These are phyloP conservation scores for Melopsittacus undulatus DNA, from an alignment of 2,797 vertebrate species.

Conservation along the genomic window DNA sequence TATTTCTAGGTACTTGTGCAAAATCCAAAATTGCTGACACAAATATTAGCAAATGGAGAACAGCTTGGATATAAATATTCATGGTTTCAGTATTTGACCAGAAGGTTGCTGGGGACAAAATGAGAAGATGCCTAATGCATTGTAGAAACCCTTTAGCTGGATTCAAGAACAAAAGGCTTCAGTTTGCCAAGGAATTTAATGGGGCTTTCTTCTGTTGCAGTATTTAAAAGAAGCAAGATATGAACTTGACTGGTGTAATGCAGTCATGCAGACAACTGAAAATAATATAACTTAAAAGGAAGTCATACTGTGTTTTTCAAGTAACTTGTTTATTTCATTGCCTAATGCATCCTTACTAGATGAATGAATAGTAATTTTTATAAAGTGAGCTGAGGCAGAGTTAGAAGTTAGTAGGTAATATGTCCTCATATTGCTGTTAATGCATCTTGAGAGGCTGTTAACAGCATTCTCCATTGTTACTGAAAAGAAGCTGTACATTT, in stretches of 20 bases:
- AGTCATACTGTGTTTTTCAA: not conserved
- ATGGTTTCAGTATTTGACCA: not conserved
- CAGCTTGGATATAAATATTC: not conserved
- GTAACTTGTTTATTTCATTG: constrained; percentile 10
- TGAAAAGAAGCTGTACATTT: not conserved
- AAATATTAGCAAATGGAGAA: not conserved
- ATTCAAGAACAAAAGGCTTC: constrained; percentile 33
- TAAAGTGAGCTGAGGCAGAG: not conserved
- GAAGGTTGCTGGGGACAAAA: not conserved
- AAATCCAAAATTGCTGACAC: not conserved
- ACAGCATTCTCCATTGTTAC: not conserved
- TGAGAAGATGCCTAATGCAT: not conserved
- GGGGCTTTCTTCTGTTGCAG: not conserved
- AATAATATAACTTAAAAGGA: not conserved
- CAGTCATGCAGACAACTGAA: not conserved
- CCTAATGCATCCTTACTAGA: not conserved
- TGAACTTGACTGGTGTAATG: not conserved
- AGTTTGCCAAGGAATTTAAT: not conserved
- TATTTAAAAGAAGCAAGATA: not conserved
- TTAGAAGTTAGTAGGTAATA: not conserved
- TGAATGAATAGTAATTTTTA: not conserved
- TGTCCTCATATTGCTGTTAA: not conserved
- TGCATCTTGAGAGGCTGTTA: not conserved
- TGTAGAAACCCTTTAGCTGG: not conserved
- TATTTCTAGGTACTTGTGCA: not conserved